Evolutionary conservation across 2,797 vertebrate species (phyloP).

Genomic region (Rhyacichthys aspro): DNA sequence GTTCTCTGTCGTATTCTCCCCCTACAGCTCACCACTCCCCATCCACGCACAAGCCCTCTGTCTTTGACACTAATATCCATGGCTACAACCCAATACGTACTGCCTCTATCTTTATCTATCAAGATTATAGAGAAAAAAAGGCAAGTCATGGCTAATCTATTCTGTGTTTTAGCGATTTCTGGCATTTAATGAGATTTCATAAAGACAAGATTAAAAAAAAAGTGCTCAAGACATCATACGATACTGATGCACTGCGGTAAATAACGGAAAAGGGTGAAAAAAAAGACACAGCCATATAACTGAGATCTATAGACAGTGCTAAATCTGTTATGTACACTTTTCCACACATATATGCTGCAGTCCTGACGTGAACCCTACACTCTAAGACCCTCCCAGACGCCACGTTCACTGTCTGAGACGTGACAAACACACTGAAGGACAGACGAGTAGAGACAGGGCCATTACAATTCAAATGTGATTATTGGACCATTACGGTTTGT

Average conservation of each 20-base stretch:
- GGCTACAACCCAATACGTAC: constrained; percentile 1
- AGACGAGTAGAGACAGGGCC: constrained; percentile 6
- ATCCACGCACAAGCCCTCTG: background rate
- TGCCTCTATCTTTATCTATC: too few relatives aligned
- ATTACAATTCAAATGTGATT: constrained; percentile 27
- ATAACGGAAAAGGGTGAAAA: too few relatives aligned
- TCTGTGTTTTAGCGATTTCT: too few relatives aligned
- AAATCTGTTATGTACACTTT: constrained; percentile 17
- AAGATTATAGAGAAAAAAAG: too few relatives aligned
- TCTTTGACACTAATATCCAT: background rate
- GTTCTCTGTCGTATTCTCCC: constrained; percentile 14
- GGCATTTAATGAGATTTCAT: too few relatives aligned
- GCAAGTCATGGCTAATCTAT: background rate
- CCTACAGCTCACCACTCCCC: constrained; percentile 20
- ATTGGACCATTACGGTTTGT: constrained; percentile 1
- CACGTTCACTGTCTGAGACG: constrained; percentile 18
- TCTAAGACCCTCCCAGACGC: constrained; percentile 4
- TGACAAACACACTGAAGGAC: constrained; percentile 27
- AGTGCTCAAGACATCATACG: too few relatives aligned
- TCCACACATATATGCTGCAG: constrained; percentile 23
- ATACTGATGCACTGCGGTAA: too few relatives aligned
- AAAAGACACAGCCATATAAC: too few relatives aligned
- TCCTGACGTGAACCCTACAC: constrained; percentile 6
- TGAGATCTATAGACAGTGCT: background rate
- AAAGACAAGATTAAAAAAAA: too few relatives aligned